Evolutionary conservation across 2,113 vertebrate genomes (phyloP), one percentile per base, ranked within the genome.

Genomic region (Calypte anna): DNA sequence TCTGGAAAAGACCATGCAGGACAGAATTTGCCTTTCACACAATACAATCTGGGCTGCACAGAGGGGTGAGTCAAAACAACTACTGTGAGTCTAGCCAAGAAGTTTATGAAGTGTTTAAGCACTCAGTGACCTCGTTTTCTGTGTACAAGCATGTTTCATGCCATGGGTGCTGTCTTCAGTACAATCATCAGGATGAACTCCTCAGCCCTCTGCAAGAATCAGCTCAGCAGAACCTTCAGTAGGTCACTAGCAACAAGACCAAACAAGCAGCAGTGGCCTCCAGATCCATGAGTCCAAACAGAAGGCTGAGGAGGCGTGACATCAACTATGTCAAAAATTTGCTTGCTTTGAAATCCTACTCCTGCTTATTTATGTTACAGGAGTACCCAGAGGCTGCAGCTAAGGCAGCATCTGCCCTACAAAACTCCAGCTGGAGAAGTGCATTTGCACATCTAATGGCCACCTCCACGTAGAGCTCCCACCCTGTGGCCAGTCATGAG

Each of bases 311-410:
- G 81, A 86, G 68, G 57, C 7, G 1, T 68, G 57, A 86, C 50
- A 69, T 51, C 77, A 96, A 79, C 90, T 91, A 84, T 40, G 58
- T 57, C 40, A 92, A 94, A 94, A 88, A 88, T 81, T 31, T 68
- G 63, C 92, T 86, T 73, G 73, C 85, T 86, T 92, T 91, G 90
- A 94, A 96, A 94, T 63, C 79, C 78, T 89, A 62, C 74, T 73
- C 93, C 89, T 91, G 66, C 81, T 93, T 93, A 89, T 91, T 94
- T 89, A 78, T 6, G 14, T 85, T 92, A 48, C 44, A 58, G 61
- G 36, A 93, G 81, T 3, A 92, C 50, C 64, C 75, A 91, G 94
- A 72, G 69, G 80, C 83, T 36, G 53, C 90, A 77, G 80, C 80
- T 88, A 83, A 88, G 50, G 61, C 92, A 75, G 36, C 30, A 70